These are phyloP conservation scores for Quiscalus mexicanus DNA, from an alignment of 2,113 vertebrate species.

Conservation along the genomic window DNA sequence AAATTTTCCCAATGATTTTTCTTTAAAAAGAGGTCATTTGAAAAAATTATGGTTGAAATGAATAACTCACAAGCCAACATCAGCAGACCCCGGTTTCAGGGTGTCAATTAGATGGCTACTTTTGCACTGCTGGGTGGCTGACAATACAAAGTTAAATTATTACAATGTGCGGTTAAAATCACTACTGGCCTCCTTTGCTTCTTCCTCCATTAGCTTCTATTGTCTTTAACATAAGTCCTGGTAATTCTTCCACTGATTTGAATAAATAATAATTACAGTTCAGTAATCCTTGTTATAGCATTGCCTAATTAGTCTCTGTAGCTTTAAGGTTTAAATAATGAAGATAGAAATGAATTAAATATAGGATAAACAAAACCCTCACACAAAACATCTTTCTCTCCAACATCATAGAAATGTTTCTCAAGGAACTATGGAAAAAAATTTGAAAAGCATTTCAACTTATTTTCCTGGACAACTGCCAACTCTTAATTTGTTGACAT, in stretches of 20 bases:
- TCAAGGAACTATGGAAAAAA: neutral
- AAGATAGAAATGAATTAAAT: slow-evolving; percentile 2
- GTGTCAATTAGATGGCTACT: neutral
- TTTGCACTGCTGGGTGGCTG: neutral
- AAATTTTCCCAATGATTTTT: neutral
- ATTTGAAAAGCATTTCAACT: neutral
- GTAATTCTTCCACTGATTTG: slow-evolving; percentile 31
- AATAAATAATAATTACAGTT: slow-evolving; percentile 59
- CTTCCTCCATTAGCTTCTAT: slow-evolving; percentile 23
- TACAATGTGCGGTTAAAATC: neutral
- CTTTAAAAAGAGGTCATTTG: neutral
- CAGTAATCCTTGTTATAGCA: slow-evolving; percentile 21
- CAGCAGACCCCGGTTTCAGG: neutral
- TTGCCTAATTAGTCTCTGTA: slow-evolving; percentile 16
- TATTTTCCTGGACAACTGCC: neutral
- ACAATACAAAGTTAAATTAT: neutral
- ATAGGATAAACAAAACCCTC: neutral
- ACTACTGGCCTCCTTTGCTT: neutral
- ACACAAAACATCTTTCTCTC: neutral
- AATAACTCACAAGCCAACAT: neutral
- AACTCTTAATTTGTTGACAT: neutral
- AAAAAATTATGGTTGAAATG: neutral
- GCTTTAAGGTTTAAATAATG: slow-evolving; percentile 20
- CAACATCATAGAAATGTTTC: neutral
- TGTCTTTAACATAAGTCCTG: neutral